Conservation (phyloP, 2,113 vertebrate genomes). For the Sorex araneus region DNA sequence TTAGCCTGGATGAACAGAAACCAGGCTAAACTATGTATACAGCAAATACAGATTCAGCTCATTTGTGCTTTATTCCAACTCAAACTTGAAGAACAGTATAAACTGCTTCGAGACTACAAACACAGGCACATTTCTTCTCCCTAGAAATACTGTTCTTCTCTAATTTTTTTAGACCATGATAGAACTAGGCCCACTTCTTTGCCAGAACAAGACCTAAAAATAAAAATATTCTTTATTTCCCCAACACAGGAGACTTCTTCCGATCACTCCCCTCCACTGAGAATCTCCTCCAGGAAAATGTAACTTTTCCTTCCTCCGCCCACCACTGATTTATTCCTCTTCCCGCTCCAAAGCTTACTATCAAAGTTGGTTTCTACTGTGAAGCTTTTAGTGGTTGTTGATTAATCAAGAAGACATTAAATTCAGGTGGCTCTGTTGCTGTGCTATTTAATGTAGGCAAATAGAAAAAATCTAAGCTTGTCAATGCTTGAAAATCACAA, state of each 20-base stretch:
- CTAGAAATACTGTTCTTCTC: conserved; percentile 23
- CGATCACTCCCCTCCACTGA: too few species aligned
- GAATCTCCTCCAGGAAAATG: too few species aligned
- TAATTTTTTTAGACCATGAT: neutral
- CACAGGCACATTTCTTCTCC: neutral
- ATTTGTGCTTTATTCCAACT: neutral
- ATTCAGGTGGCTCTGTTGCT: neutral
- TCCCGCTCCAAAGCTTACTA: neutral
- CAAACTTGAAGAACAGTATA: neutral
- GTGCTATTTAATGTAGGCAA: neutral
- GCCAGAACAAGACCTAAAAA: too few species aligned
- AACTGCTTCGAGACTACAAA: neutral
- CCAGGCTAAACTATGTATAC: neutral
- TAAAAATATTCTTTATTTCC: too few species aligned
- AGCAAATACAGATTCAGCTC: neutral
- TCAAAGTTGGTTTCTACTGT: neutral
- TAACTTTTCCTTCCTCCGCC: too few species aligned
- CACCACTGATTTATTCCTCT: too few species aligned
- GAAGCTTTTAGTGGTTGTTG: too few species aligned
- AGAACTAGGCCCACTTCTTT: neutral
- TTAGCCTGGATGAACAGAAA: neutral
- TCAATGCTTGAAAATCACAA: neutral
- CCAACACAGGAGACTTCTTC: too few species aligned
- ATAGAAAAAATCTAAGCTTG: neutral
- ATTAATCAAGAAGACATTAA: neutral